Conservation (phyloP, 2,888 invertebrate species). For the Panorpa germanica region DNA sequence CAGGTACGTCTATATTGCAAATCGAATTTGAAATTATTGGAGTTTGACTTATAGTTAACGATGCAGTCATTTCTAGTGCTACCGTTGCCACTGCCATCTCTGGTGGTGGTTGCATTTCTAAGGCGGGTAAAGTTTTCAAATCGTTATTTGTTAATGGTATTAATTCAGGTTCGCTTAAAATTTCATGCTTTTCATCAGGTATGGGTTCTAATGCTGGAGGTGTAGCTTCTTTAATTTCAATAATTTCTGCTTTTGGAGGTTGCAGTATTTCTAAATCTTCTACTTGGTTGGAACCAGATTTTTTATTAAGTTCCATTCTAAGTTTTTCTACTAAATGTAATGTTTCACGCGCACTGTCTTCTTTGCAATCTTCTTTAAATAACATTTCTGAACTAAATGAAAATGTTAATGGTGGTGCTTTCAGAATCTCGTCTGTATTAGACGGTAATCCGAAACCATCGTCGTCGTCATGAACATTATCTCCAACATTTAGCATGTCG, state of each 20-base stretch:
- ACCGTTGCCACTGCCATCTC: slow-evolving; percentile 2
- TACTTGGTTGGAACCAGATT: slow-evolving; percentile 34
- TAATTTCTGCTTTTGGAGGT: slow-evolving; percentile 7
- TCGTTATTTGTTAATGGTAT: background rate
- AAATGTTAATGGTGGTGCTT: slow-evolving; percentile 26
- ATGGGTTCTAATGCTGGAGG: slow-evolving; percentile 7
- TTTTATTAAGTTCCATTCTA: slow-evolving; percentile 50
- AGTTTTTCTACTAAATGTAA: slow-evolving; percentile 69
- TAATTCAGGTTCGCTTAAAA: background rate
- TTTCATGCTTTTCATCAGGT: slow-evolving; percentile 7
- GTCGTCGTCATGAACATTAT: slow-evolving; percentile 32
- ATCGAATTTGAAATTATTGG: too few species aligned
- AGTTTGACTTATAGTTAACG: too few species aligned
- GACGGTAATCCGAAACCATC: slow-evolving; percentile 42
- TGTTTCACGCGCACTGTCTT: slow-evolving; percentile 66
- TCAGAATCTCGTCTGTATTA: slow-evolving; percentile 40
- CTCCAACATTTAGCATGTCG: slow-evolving; percentile 38
- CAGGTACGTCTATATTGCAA: too few species aligned
- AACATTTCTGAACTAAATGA: slow-evolving; percentile 30
- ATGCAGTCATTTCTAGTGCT: background rate
- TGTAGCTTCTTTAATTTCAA: slow-evolving; percentile 12
- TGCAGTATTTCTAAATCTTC: slow-evolving; percentile 19
- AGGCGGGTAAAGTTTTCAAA: background rate
- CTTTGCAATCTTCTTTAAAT: slow-evolving; percentile 52
- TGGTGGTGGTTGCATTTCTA: slow-evolving; percentile 4